Evolutionary conservation across 2,888 invertebrate genomes (phyloP).

Genomic region (Fragum whitleyi): DNA sequence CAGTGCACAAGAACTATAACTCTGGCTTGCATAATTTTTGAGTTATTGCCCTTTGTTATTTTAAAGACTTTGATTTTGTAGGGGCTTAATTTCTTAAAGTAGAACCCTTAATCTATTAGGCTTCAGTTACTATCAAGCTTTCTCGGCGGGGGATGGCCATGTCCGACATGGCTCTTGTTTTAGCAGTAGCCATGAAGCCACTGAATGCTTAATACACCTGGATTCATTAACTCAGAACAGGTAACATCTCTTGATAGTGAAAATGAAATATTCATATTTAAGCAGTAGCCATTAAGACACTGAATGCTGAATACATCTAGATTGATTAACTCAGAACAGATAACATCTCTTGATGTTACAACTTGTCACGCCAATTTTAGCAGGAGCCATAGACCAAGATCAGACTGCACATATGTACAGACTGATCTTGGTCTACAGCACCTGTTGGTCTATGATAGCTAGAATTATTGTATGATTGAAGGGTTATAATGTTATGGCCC

Average conservation of each 20-base stretch:
- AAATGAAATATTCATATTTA: neutral
- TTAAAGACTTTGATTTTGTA: too few species aligned
- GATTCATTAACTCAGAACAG: constrained; percentile 95
- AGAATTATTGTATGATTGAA: neutral
- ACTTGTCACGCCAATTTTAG: neutral
- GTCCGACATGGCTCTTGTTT: too few species aligned
- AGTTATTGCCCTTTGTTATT: too few species aligned
- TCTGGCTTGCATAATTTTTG: too few species aligned
- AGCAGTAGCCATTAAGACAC: constrained; percentile 70
- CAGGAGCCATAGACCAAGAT: neutral
- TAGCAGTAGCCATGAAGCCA: constrained; percentile 87
- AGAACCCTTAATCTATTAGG: too few species aligned
- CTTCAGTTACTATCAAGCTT: too few species aligned
- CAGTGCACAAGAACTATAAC: too few species aligned
- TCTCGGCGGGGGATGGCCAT: too few species aligned
- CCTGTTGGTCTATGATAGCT: neutral
- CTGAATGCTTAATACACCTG: constrained; percentile 98
- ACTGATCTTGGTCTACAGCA: too few species aligned
- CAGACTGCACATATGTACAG: too few species aligned
- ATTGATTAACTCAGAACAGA: constrained; percentile 94
- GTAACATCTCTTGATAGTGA: constrained; percentile 80
- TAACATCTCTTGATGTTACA: constrained; percentile 73
- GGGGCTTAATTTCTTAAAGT: too few species aligned
- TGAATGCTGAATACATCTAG: constrained; percentile 99
- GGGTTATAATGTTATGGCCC: neutral